Conservation (phyloP, 2,888 invertebrate species). For the Leucania comma region DNA sequence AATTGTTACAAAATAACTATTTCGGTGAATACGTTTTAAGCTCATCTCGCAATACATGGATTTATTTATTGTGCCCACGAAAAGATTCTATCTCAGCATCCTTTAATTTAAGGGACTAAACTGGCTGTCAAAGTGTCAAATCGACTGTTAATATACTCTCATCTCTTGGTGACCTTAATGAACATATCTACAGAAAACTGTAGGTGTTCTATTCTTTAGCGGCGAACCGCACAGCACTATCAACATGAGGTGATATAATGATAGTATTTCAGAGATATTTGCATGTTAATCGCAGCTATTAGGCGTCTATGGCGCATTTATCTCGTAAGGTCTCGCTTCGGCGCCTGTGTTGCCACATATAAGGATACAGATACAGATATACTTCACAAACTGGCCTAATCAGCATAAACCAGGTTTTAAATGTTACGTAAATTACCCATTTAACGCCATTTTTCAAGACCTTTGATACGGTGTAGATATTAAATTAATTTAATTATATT, state of each 20-base stretch:
- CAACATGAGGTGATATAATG: conserved; percentile 37
- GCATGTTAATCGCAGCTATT: conserved; percentile 70
- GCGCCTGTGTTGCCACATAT: conserved; percentile 60
- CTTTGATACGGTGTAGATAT: conserved; percentile 39
- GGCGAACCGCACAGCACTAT: conserved; percentile 14
- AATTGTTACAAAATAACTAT: conserved; percentile 5
- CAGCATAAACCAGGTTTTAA: conserved; percentile 66
- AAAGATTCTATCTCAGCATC: no score
- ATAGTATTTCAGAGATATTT: conserved; percentile 65
- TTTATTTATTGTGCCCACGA: no score
- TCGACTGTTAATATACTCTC: neutral
- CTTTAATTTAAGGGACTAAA: neutral
- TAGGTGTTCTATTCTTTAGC: neutral
- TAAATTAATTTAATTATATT: conserved; percentile 24
- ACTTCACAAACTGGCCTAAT: conserved; percentile 70
- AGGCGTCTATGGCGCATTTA: conserved; percentile 64
- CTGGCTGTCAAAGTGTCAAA: neutral
- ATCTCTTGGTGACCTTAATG: neutral
- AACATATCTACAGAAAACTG: neutral
- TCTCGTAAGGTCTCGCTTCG: conserved; percentile 68
- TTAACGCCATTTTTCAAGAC: conserved; percentile 59
- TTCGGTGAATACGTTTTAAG: neutral
- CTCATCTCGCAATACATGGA: no score
- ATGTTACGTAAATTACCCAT: conserved; percentile 59
- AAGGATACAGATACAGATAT: conserved; percentile 69